These are phyloP conservation scores for Acipenser ruthenus DNA, from an alignment of 2,797 vertebrate genomes.

Conservation along the genomic window DNA sequence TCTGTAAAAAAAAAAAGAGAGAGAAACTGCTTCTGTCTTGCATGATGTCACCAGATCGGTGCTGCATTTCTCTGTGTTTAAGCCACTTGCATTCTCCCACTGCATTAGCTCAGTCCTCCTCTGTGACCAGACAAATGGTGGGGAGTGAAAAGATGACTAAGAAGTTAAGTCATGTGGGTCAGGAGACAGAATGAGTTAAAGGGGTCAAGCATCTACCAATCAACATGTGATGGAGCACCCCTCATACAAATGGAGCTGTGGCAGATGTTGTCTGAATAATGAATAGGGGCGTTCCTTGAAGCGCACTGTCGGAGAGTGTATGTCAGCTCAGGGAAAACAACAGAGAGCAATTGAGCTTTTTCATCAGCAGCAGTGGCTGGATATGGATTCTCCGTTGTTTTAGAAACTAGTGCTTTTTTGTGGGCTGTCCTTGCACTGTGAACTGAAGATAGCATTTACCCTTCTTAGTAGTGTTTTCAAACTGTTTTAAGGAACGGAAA, in stretches of 20 bases:
- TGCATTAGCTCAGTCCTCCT: conserved; percentile 27
- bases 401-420: conserved; percentile 42
- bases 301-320: conserved; percentile 65
- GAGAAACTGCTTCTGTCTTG: conserved; percentile 37
- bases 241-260: conserved; percentile 61
- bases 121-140: conserved; percentile 39
- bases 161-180: conserved; percentile 60
- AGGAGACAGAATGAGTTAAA: conserved; percentile 42
- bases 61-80: conserved; percentile 26
- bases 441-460: conserved; percentile 31
- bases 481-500: conserved; percentile 19
- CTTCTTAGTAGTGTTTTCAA: conserved; percentile 23
- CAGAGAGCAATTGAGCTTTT: conserved; percentile 57
- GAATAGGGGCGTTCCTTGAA: conserved; percentile 66
- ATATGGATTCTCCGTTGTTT: conserved; percentile 29
- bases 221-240: conserved; percentile 59
- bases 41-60: conserved; percentile 54
- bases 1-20: conserved; percentile 26
- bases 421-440: conserved; percentile 46
- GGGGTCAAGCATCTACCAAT: conserved; percentile 69
- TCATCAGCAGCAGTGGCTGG: conserved; percentile 57
- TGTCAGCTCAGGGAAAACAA: conserved; percentile 62
- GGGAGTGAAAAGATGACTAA: conserved; percentile 49
- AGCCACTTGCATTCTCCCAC: conserved; percentile 34
- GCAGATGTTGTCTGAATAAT: conserved; percentile 80